Evolutionary conservation across 2,113 vertebrate species (phyloP), one percentile per base, ranked within the genome.

Genomic region (Aldabrachelys gigantea): DNA sequence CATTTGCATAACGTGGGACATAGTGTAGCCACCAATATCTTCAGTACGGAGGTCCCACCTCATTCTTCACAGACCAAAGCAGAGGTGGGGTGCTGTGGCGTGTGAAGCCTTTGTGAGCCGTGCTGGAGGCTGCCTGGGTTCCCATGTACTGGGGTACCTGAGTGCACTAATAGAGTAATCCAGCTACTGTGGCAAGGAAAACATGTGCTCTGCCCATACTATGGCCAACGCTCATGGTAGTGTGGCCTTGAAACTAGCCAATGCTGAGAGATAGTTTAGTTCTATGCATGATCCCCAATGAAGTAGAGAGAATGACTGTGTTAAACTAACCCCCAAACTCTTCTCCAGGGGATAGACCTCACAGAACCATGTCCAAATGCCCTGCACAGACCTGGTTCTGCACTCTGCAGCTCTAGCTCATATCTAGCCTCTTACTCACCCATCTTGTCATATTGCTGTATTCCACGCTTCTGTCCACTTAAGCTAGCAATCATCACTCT

Each of bases 1-100:
- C 4, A 8, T 59, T 50, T 29, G 29, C 75, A 76, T 56, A 65
- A 52, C 6, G 7, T 1, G 14, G 31, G 12, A 50, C 8, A n/a
- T 35, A 13, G 78, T 84, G 25, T 80, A 56, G 81, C 1, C 76
- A 79, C 44, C n/a, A 13, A 2, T 7, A 13, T 25, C 44, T 85
- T 21, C 19, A 80, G 56, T 53, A 2, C 0, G 0, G 38, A 49
- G 81, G 17, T 80, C 72, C 52, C 1, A 19, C 56, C n/a, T 54
- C 6, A 17, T 57, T 80, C 47, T 91, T 24, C 21, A 29, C 41
- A 82, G 72, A 38, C 27, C 29, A 82, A 17, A 29, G 22, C 47
- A 38, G 57, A 53, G 57, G 57, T 8, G 44, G 38, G 53, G 35
- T 44, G 69, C 14, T 3, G 54, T 53, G 11, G 47, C 4, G 56